Percentiles rank a stretch among this genome's conserved stretches.
phyloP scores from a whole-genome alignment of 1,140 invertebrate genomes.

The Drosophila willistoni region DNA sequence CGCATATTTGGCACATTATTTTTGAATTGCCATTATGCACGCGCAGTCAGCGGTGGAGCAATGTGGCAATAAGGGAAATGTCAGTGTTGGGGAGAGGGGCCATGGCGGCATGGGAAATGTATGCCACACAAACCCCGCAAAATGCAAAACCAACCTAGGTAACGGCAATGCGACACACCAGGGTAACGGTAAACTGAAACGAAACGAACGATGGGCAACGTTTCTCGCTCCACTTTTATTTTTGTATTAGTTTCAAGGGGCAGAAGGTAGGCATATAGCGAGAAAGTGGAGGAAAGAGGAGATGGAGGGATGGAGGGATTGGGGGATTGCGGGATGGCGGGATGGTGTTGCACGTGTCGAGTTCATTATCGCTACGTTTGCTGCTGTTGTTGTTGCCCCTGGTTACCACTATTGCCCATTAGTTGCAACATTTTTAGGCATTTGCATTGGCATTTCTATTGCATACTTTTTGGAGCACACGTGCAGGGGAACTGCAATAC shows the following conservation, averaged over 20 bases:
- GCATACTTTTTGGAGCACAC: constrained; percentile 45
- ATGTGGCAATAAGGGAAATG: constrained; percentile 14
- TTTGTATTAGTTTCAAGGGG: neutral
- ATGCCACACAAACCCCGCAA: constrained; percentile 45
- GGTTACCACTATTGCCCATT: constrained; percentile 19
- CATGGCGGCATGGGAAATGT: constrained; percentile 60
- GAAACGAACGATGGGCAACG: constrained; percentile 28
- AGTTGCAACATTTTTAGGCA: constrained; percentile 10
- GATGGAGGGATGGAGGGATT: neutral
- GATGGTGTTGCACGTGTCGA: constrained; percentile 47
- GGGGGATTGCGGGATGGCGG: neutral
- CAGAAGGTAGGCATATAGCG: neutral
- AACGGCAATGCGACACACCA: constrained; percentile 46
- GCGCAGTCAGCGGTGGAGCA: constrained; percentile 52
- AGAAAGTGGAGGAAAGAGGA: neutral
- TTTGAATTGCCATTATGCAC: constrained; percentile 80
- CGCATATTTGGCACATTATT: constrained; percentile 80
- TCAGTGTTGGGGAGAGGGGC: constrained; percentile 13
- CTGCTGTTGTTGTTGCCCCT: neutral
- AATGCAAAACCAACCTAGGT: constrained; percentile 14
- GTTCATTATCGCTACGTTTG: constrained; percentile 74
- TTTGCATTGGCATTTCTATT: constrained; percentile 64
- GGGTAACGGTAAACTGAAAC: constrained; percentile 21
- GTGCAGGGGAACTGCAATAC: constrained; percentile 37
- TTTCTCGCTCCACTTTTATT: neutral